Percentiles rank a stretch among this genome's conserved stretches.
Evolutionary conservation across 2,888 invertebrate species (phyloP).

Genomic region (Drosophila yooni): DNA sequence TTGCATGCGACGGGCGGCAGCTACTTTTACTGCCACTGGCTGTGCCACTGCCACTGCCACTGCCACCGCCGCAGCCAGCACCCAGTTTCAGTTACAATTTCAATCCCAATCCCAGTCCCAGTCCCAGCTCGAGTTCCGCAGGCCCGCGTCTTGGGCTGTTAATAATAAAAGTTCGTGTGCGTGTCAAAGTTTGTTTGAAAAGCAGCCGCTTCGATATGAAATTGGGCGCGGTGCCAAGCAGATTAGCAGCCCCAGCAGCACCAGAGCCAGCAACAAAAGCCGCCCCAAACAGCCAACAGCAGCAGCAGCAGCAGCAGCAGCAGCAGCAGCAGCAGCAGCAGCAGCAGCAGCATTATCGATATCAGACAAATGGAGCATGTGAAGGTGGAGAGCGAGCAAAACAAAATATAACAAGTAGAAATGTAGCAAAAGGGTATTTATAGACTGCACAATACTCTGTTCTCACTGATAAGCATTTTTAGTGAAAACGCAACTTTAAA

Average conservation of each 20-base stretch:
- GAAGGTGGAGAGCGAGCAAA: slow-evolving; percentile 36
- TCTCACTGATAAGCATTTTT: background rate
- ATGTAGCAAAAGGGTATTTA: background rate
- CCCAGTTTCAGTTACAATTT: slow-evolving; percentile 34
- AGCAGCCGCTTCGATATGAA: slow-evolving; percentile 71
- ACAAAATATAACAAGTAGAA: slow-evolving; percentile 29
- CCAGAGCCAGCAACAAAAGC: slow-evolving; percentile 6
- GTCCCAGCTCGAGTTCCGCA: slow-evolving; percentile 26
- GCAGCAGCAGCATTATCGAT: slow-evolving; percentile 57
- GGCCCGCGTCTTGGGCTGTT: slow-evolving; percentile 39
- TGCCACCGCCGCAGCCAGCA: slow-evolving; percentile 29
- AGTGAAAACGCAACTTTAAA: background rate
- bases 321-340: slow-evolving; percentile 11
- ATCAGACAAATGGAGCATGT: slow-evolving; percentile 55
- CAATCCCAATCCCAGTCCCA: slow-evolving; percentile 23
- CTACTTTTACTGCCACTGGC: slow-evolving; percentile 76
- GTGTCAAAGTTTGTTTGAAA: slow-evolving; percentile 81
- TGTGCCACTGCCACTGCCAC: slow-evolving; percentile 58
- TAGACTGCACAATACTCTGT: background rate
- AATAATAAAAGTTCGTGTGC: slow-evolving; percentile 81
- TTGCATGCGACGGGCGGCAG: slow-evolving; percentile 76
- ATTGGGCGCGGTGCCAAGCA: slow-evolving; percentile 72
- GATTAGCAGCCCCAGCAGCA: slow-evolving; percentile 59
- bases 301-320: too few species aligned
- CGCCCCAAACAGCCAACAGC: slow-evolving; percentile 19